A percentile compares a stretch with the other conserved stretches of the same genome.
Evolutionary conservation across 2,797 vertebrate species (phyloP).

Genomic region (Halcyon smyrnensis): DNA sequence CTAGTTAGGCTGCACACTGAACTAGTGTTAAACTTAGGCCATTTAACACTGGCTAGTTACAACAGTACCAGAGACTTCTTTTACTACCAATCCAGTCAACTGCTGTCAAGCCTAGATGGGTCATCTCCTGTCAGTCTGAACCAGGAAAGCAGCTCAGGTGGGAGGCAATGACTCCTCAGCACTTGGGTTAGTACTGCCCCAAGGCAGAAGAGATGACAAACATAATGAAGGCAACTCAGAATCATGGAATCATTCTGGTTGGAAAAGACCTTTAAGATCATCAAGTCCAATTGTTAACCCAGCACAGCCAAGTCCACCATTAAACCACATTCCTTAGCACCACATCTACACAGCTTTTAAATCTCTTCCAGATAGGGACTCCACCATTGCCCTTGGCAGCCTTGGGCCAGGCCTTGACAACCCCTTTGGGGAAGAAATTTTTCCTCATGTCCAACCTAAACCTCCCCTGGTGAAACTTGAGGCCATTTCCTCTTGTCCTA

Average conservation of each 20-base stretch:
- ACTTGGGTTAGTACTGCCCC: background rate
- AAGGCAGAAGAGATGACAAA: background rate
- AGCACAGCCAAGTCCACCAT: background rate
- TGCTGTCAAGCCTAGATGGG: background rate
- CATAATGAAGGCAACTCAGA: background rate
- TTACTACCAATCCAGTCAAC: background rate
- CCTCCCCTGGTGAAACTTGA: background rate
- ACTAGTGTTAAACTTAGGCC: background rate
- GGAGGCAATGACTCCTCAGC: background rate
- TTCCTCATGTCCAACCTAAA: background rate
- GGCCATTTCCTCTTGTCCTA: too few relatives aligned
- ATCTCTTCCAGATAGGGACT: background rate
- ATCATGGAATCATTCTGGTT: background rate
- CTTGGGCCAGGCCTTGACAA: background rate
- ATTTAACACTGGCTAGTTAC: background rate
- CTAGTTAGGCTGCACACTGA: background rate
- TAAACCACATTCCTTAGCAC: background rate
- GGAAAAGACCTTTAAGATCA: background rate
- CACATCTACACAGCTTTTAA: background rate
- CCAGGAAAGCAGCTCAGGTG: background rate
- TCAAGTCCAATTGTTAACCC: background rate
- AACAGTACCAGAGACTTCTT: background rate
- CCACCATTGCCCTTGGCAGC: background rate
- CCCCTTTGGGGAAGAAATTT: background rate
- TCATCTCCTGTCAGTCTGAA: background rate